Percentiles rank a stretch among this genome's conserved stretches.
phyloP scores from a whole-genome alignment of 2,797 vertebrate species.

The Furcifer pardalis region DNA sequence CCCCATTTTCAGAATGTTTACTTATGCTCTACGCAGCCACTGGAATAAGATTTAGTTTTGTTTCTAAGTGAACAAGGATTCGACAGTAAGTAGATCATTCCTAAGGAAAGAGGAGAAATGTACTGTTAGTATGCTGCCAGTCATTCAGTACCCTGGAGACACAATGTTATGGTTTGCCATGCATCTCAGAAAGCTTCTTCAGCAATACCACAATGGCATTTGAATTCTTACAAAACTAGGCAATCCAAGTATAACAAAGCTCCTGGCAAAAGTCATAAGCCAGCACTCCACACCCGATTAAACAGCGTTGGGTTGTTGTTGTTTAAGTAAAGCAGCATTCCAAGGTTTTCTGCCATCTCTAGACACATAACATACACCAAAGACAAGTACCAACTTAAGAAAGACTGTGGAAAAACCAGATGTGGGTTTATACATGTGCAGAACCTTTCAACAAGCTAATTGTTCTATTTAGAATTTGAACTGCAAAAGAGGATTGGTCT shows the following conservation, averaged over 20 bases:
- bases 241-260: slow-evolving; percentile 73
- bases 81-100: slow-evolving; percentile 62
- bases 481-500: background rate
- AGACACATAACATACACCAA: slow-evolving; percentile 4
- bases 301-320: slow-evolving; percentile 69
- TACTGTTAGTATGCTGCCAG: slow-evolving; percentile 41
- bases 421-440: background rate
- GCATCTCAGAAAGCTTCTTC: slow-evolving; percentile 64
- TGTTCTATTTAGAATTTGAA: background rate
- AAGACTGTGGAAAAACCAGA: background rate
- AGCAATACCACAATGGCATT: slow-evolving; percentile 54
- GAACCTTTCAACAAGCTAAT: background rate
- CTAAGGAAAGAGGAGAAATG: slow-evolving; percentile 60
- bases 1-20: slow-evolving; percentile 51
- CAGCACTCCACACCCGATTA: slow-evolving; percentile 69
- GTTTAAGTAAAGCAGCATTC: slow-evolving; percentile 33
- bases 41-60: slow-evolving; percentile 21
- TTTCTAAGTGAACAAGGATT: slow-evolving; percentile 50
- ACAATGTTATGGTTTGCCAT: slow-evolving; percentile 63
- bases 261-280: slow-evolving; percentile 67
- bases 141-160: slow-evolving; percentile 51
- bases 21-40: slow-evolving; percentile 53
- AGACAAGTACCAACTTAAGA: slow-evolving; percentile 5
- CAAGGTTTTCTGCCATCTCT: slow-evolving; percentile 58
- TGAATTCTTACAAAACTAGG: slow-evolving; percentile 63